Percentiles rank a stretch among this genome's conserved stretches.
These are phyloP conservation scores for Pseudomyrmex concolor DNA, from an alignment of 1,140 invertebrate genomes.

Conservation along the genomic window DNA sequence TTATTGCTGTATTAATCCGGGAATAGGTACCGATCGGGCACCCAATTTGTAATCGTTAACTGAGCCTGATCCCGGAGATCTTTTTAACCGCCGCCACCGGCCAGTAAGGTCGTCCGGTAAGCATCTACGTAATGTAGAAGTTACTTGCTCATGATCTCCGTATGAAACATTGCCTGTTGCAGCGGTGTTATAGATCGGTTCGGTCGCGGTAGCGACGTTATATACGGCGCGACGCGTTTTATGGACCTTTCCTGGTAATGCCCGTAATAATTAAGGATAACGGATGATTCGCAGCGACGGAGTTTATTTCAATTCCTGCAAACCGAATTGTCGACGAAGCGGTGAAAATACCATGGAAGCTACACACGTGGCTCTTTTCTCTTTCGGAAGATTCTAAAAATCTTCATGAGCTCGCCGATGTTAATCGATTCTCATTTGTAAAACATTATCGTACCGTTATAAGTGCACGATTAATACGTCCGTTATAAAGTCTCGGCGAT, in stretches of 20 bases:
- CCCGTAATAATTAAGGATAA: conserved; percentile 53
- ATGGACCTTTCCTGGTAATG: conserved; percentile 52
- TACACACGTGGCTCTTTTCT: background rate
- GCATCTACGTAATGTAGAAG: conserved; percentile 61
- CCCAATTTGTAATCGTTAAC: conserved; percentile 84
- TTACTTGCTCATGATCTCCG: conserved; percentile 62
- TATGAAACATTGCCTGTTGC: conserved; percentile 60
- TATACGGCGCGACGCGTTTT: conserved; percentile 47
- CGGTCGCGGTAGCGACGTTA: conserved; percentile 53
- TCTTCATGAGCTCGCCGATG: background rate
- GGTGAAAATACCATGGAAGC: background rate
- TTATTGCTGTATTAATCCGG: conserved; percentile 83
- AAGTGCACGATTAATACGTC: conserved; percentile 18
- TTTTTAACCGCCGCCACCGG: conserved; percentile 53
- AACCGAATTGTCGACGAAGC: conserved; percentile 39
- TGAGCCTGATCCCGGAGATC: conserved; percentile 65
- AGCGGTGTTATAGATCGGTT: conserved; percentile 58
- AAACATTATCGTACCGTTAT: conserved; percentile 18
- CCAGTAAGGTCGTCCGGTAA: conserved; percentile 45
- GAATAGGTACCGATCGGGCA: conserved; percentile 80
- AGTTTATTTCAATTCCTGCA: conserved; percentile 49
- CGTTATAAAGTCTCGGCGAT: background rate
- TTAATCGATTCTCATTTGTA: conserved; percentile 16
- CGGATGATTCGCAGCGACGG: conserved; percentile 14
- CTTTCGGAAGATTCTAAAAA: background rate